Evolutionary conservation across 2,113 vertebrate genomes (phyloP), one percentile per base, ranked within the genome.

Genomic region (Cinclus mexicanus): DNA sequence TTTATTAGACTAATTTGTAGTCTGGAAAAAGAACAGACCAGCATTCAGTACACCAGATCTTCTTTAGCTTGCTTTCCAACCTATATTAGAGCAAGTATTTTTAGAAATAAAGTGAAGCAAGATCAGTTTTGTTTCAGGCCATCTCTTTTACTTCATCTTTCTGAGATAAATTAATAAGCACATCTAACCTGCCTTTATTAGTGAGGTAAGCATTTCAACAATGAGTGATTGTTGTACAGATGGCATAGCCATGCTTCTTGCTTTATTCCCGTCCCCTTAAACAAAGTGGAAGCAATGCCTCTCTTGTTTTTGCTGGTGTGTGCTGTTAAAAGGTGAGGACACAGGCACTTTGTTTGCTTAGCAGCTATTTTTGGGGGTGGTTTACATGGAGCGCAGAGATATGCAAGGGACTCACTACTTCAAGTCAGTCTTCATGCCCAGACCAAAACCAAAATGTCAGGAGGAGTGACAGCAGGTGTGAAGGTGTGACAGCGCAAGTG

Each of bases 261-360:
- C 28, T 53, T 39, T 68, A 39, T 78, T 87, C 39, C 42, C 84
- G 39, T 14, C 11, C 29, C 14, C 31, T 46, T 55, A 35, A 41
- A 39, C 4, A 12, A 49, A 0, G 6, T 41, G 24, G 52, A 61
- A 81, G 14, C 2, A 3, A 46, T 35, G 14, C 23, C 17, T 61
- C 25, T 47, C 42, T 47, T 14, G 1, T 4, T 37, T 83, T 65
- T 59, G 16, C 39, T 42, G 25, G 22, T 1, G 3, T 13, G 5
- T 63, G 18, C 70, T 61, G 4, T 71, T 80, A 25, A 83, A 80
- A 68, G 37, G 7, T 21, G 12, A 81, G 65, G 20, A 18, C 8
- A 4, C 0, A 0, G 9, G 21, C 1, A 1, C 23, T 6, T 56
- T 41, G 13, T 57, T 7, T 10, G 25, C 35, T 64, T 17, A 68